A percentile compares a stretch with the other conserved stretches of the same genome.
Evolutionary conservation across 2,113 vertebrate species (phyloP).

Genomic region (Osmerus mordax): DNA sequence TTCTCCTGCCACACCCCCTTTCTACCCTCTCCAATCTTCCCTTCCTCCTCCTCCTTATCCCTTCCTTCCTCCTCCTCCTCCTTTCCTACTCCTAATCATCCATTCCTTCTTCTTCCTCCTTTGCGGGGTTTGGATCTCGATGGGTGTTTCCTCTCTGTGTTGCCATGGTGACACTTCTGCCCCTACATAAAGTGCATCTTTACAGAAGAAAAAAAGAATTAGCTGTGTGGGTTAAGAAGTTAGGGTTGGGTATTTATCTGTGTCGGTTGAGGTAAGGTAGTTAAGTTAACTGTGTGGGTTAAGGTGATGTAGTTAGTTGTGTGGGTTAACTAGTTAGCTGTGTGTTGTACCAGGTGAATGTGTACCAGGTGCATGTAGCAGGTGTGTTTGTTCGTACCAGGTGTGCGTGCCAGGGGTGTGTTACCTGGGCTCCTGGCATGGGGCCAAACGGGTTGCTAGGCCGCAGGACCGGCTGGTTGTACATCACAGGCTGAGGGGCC

Average conservation of each 20-base stretch:
- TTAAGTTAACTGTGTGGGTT: not conserved
- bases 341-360: not conserved
- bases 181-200: constrained; percentile 95
- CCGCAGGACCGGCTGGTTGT: constrained; percentile 81
- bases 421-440: constrained; percentile 83
- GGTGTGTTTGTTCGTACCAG: not conserved
- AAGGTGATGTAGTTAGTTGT: no score
- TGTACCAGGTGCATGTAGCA: not conserved
- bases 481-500: constrained; percentile 82
- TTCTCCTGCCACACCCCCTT: no score
- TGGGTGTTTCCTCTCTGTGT: constrained; percentile 66
- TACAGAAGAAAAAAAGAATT: constrained; percentile 47
- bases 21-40: constrained; percentile 21
- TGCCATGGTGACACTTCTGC: constrained; percentile 72
- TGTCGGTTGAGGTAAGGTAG: not conserved
- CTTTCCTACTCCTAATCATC: constrained; percentile 38
- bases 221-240: not conserved
- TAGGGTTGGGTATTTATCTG: not conserved
- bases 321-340: no score
- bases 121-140: constrained; percentile 55
- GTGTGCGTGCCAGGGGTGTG: not conserved
- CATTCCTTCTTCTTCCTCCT: constrained; percentile 49
- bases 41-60: constrained; percentile 40
- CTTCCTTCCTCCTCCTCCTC: constrained; percentile 27
- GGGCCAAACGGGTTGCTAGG: constrained; percentile 81